phyloP scores from a whole-genome alignment of 2,797 vertebrate genomes.

The Enteromius afrohamiltoni region DNA sequence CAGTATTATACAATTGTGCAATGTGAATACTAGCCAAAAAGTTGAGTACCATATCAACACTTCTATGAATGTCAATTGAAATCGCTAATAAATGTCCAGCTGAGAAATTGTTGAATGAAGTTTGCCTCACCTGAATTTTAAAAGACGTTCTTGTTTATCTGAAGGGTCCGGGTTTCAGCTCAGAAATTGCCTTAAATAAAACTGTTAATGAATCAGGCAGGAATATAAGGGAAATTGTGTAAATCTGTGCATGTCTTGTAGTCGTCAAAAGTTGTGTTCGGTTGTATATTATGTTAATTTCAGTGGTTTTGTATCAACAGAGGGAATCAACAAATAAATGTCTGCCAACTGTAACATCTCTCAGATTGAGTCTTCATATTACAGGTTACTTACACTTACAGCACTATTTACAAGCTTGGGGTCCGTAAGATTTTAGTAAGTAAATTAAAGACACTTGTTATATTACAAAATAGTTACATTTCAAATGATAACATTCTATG shows the following conservation, averaged over 20 bases:
- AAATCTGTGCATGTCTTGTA: constrained; percentile 54
- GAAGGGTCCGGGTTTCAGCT: constrained; percentile 18
- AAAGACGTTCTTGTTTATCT: constrained; percentile 4
- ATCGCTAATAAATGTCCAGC: background rate
- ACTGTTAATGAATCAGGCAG: constrained; percentile 48
- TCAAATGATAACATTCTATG: background rate
- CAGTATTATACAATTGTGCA: constrained; percentile 20
- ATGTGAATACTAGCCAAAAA: background rate
- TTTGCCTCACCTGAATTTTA: constrained; percentile 14
- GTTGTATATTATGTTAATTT: constrained; percentile 29
- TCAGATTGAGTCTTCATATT: background rate
- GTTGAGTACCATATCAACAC: background rate
- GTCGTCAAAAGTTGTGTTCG: background rate
- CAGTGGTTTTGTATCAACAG: constrained; percentile 58
- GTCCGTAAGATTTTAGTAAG: background rate
- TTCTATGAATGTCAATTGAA: background rate
- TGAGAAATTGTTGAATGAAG: background rate
- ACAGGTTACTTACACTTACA: background rate
- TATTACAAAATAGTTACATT: background rate
- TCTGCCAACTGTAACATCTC: background rate
- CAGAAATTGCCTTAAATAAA: constrained; percentile 26
- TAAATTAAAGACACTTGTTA: no score
- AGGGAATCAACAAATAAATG: constrained; percentile 47
- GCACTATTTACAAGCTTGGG: background rate
- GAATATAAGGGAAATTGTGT: constrained; percentile 52